phyloP scores from a whole-genome alignment of 2,888 invertebrate species.

The Pachymerium ferrugineum region DNA sequence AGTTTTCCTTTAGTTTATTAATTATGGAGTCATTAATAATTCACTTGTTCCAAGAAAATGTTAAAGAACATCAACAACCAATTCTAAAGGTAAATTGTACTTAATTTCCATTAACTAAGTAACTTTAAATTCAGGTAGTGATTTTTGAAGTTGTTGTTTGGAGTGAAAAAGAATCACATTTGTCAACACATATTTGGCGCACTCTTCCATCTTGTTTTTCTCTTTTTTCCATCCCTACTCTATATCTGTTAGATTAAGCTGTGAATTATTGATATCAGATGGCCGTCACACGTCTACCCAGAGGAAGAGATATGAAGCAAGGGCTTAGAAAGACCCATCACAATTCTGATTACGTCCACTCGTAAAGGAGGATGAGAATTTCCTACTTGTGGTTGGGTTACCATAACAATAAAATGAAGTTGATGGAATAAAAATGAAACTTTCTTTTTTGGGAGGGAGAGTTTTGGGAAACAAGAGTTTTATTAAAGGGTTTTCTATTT shows the following conservation, averaged over 20 bases:
- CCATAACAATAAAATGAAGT: neutral
- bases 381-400: neutral
- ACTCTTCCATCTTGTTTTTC: conserved; percentile 14
- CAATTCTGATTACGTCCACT: conserved; percentile 27
- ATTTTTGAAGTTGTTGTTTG: too few species aligned
- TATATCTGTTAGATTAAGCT: conserved; percentile 10
- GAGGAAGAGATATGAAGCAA: neutral
- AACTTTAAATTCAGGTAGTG: too few species aligned
- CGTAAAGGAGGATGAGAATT: conserved; percentile 16
- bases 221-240: neutral
- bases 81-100: too few species aligned
- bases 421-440: neutral
- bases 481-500: neutral
- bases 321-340: conserved; percentile 24
- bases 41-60: too few species aligned
- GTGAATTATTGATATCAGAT: conserved; percentile 27
- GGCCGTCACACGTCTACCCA: conserved; percentile 9
- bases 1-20: too few species aligned
- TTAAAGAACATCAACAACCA: too few species aligned
- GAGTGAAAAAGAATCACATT: too few species aligned
- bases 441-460: too few species aligned
- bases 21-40: too few species aligned
- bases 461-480: conserved; percentile 4
- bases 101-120: too few species aligned
- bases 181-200: neutral